phyloP scores from a whole-genome alignment of 2,797 vertebrate species.

The Brachyrhaphis roseni region DNA sequence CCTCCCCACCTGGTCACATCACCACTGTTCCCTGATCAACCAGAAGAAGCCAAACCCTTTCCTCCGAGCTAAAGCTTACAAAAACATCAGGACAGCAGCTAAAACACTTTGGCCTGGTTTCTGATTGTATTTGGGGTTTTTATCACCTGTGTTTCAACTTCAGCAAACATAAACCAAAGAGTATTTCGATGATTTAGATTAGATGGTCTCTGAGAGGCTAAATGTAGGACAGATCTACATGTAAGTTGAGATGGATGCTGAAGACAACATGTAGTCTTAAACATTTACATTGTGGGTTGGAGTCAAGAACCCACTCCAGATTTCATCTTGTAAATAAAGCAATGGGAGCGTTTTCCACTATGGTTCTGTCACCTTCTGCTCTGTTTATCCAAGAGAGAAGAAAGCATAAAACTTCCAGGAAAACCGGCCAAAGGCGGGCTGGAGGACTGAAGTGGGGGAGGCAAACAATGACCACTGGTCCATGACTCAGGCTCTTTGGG shows the following conservation, averaged over 20 bases:
- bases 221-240: background rate
- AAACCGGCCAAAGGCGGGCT: constrained; percentile 32
- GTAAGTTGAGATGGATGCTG: background rate
- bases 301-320: background rate
- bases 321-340: background rate
- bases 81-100: background rate
- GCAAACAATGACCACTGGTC: constrained; percentile 49
- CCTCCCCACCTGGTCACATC: background rate
- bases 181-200: background rate
- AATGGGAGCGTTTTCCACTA: background rate
- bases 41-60: background rate
- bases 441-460: constrained; percentile 35
- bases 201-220: background rate
- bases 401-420: constrained; percentile 26
- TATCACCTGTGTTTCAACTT: background rate
- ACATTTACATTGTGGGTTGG: constrained; percentile 3
- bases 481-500: constrained; percentile 63
- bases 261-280: background rate
- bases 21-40: background rate
- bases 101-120: background rate
- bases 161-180: background rate
- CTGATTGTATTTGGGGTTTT: background rate
- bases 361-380: constrained; percentile 5
- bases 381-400: constrained; percentile 27
- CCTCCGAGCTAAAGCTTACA: background rate